Evolutionary conservation across 2,797 vertebrate species (phyloP).

Genomic region (Apogon talboti): DNA sequence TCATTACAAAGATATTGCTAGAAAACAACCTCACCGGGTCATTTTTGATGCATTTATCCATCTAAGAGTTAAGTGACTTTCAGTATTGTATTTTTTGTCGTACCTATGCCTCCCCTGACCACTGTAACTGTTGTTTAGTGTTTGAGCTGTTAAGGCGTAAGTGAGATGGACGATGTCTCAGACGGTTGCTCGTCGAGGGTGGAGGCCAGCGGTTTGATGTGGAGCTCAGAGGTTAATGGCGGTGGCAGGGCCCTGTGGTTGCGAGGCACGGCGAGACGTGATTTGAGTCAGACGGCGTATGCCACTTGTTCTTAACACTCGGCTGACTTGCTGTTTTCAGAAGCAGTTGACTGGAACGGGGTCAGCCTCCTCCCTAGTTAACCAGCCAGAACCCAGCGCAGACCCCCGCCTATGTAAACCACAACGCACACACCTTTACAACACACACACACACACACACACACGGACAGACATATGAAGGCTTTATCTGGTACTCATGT

Average conservation of each 20-base stretch:
- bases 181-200: conserved; percentile 23
- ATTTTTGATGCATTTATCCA: too few relatives aligned
- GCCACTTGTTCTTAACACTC: conserved; percentile 82
- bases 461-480: too few relatives aligned
- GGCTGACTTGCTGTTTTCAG: conserved; percentile 74
- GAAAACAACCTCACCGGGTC: too few relatives aligned
- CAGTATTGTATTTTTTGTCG: too few relatives aligned
- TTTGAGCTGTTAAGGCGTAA: conserved; percentile 19
- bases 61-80: too few relatives aligned
- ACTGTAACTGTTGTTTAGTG: conserved; percentile 2
- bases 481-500: too few relatives aligned
- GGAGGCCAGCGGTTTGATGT: conserved; percentile 38
- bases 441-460: conserved; percentile 4
- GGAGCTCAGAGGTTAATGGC: conserved; percentile 63
- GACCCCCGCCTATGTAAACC: conserved; percentile 29
- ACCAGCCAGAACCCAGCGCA: conserved; percentile 40
- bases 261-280: conserved; percentile 73
- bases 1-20: too few relatives aligned
- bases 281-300: conserved; percentile 83
- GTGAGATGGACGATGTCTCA: not conserved
- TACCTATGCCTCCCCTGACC: too few relatives aligned
- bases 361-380: conserved; percentile 51
- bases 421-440: conserved; percentile 14
- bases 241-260: conserved; percentile 62
- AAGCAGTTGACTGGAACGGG: conserved; percentile 79